A percentile compares a stretch with the other conserved stretches of the same genome.
Conservation (phyloP, 30 jellyfish, hydroid and myxozoan species). For the Cassiopea andromeda region DNA sequence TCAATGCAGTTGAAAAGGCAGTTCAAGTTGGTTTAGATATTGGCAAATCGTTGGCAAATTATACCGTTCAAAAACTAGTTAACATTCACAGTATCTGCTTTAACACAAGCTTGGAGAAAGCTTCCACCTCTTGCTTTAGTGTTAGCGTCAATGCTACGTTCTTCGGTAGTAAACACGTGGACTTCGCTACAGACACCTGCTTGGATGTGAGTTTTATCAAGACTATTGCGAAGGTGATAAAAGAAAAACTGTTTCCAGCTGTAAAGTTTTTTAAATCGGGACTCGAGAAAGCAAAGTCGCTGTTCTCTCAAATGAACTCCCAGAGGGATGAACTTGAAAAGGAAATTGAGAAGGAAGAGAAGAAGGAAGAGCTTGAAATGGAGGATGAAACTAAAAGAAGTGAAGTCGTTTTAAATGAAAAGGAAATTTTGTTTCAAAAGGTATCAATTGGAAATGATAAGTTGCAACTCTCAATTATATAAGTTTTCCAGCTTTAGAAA, state of each 20-base stretch:
- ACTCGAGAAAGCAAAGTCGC: conserved; percentile 72
- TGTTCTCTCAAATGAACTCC: conserved; percentile 56
- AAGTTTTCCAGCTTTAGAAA: too few relatives aligned
- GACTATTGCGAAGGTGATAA: conserved; percentile 56
- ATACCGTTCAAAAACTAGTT: conserved; percentile 50
- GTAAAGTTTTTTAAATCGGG: conserved; percentile 51
- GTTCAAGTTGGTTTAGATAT: conserved; percentile 68
- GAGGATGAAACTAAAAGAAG: conserved; percentile 64
- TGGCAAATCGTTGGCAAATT: conserved; percentile 42
- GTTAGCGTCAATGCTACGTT: conserved; percentile 69
- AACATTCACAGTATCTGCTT: conserved; percentile 77
- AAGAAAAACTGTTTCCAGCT: conserved; percentile 77
- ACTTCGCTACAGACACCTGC: conserved; percentile 67
- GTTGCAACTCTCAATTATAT: too few relatives aligned
- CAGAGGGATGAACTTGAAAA: conserved; percentile 60
- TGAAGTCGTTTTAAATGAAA: conserved; percentile 14
- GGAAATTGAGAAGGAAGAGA: conserved; percentile 61
- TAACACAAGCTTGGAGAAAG: conserved; percentile 85
- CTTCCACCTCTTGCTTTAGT: conserved; percentile 75
- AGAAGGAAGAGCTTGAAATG: conserved; percentile 34
- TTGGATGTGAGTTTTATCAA: conserved; percentile 75
- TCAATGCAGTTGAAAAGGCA: conserved; percentile 51
- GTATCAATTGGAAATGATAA: too few relatives aligned
- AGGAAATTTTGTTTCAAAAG: conserved; percentile 4
- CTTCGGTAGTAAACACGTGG: conserved; percentile 60